Evolutionary conservation across 2,113 vertebrate species (phyloP), one percentile per base, ranked within the genome.

Genomic region (Chaetodon trifascialis): DNA sequence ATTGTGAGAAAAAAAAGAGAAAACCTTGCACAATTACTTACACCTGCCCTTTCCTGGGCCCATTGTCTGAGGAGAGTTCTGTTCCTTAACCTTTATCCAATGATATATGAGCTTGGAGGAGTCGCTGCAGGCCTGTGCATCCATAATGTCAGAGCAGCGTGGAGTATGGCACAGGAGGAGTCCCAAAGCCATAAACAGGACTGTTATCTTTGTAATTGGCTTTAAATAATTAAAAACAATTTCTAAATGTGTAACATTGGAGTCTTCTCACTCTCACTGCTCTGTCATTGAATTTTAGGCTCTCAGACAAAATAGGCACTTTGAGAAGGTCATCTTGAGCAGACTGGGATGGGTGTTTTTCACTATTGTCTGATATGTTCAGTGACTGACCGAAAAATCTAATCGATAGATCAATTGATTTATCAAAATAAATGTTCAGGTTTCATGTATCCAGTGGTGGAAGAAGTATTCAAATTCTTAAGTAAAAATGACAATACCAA

Each of bases 41-140:
- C 87, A 79, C 46, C 76, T 89, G 89, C 88, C 91, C 88, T 93
- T 92, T 93, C 74, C 79, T 72, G 78, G 75, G 82, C 70, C 80
- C 40, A 81, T 80, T 85, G 88, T 91, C 85, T 85, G 80, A 86
- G 83, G 63, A 73, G 70, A 85, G 70, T 78, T 89, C 68, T 89
- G 80, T 94, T 92, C 74, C 83, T 86, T 94, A 94, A 95, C 93
- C 90, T 94, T 95, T 95, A 91, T 79, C 82, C 58, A 70, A 85
- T 91, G 90, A 95, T 92, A 79, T 84, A 90, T 86, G 84, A 90
- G 89, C 70, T 76, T 30, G 73, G 89, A 79, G 84, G 71, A 89
- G 83, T 83, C 81, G 85, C 88, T 92, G 73, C 76, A 72, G 86
- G 86, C 85, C 79, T 62, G 85, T 42, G 55, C 92, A 93, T 93